Conservation (phyloP, 2,888 invertebrate species). For the Homarus gammarus region DNA sequence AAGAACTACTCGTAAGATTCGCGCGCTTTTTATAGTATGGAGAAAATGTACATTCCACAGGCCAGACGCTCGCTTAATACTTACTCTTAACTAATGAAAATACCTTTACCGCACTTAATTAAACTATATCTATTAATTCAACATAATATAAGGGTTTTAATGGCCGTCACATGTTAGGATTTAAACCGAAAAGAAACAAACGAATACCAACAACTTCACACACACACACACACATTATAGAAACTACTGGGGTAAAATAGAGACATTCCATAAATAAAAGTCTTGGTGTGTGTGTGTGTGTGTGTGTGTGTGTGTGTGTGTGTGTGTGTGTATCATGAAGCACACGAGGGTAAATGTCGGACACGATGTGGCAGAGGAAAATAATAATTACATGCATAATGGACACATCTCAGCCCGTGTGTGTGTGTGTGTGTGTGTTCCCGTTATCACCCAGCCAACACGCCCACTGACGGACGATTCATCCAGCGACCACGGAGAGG, state of each 20-base stretch:
- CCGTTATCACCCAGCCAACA: too few relatives aligned
- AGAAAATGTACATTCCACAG: not conserved
- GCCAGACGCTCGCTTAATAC: not conserved
- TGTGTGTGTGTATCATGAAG: too few relatives aligned
- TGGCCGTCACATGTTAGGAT: too few relatives aligned
- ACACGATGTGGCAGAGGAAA: not conserved
- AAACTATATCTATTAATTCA: not conserved
- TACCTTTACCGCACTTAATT: not conserved
- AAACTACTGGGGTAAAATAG: too few relatives aligned
- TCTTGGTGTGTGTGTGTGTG: too few relatives aligned
- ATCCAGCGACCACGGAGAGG: not conserved
- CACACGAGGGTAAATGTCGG: not conserved
- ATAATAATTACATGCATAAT: not conserved
- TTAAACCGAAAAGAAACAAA: not conserved
- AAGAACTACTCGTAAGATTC: conserved; percentile 26
- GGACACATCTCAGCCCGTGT: too few relatives aligned
- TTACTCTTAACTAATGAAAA: not conserved
- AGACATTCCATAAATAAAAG: too few relatives aligned
- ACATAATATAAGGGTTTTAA: not conserved
- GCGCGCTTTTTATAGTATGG: not conserved
- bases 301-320: too few relatives aligned
- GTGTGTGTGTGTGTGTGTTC: too few relatives aligned
- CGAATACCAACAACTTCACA: not conserved
- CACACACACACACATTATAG: not conserved
- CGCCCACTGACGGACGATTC: too few relatives aligned